Evolutionary conservation across 2,888 invertebrate species (phyloP).

Genomic region (Plagodis dolabraria): DNA sequence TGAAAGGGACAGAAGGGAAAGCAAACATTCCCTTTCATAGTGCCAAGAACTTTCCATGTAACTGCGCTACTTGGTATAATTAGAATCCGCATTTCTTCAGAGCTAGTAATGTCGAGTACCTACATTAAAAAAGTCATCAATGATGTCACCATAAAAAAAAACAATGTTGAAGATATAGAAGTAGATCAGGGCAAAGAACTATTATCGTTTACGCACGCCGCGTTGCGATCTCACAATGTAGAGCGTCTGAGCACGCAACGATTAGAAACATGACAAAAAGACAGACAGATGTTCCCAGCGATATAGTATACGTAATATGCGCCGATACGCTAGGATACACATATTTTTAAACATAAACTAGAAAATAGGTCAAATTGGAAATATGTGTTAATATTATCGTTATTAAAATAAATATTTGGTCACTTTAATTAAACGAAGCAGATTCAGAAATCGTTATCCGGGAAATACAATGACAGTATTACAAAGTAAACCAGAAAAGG

Average conservation of each 20-base stretch:
- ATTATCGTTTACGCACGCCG: constrained; percentile 36
- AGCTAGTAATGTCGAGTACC: constrained; percentile 1
- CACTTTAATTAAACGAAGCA: background rate
- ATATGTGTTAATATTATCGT: too few relatives aligned
- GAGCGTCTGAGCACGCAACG: constrained; percentile 47
- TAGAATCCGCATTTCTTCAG: constrained; percentile 16
- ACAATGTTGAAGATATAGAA: constrained; percentile 26
- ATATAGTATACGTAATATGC: constrained; percentile 49
- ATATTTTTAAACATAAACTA: background rate
- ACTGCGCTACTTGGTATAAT: constrained; percentile 21
- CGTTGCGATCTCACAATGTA: constrained; percentile 47
- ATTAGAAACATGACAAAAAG: constrained; percentile 56
- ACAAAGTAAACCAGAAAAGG: constrained; percentile 35
- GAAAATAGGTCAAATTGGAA: too few relatives aligned
- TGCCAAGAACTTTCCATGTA: constrained; percentile 37
- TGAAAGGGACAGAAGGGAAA: constrained; percentile 49
- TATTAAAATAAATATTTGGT: too few relatives aligned
- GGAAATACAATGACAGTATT: constrained; percentile 30
- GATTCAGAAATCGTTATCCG: constrained; percentile 18
- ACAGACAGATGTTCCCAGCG: constrained; percentile 52
- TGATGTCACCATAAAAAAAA: constrained; percentile 13
- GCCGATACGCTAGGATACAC: constrained; percentile 26
- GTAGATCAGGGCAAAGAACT: constrained; percentile 35
- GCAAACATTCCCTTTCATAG: constrained; percentile 57
- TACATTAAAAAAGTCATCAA: background rate